Percentiles rank a stretch among this genome's conserved stretches.
Conservation (phyloP, 2,888 invertebrate species). For the Archaeoteleia sp. region DNA sequence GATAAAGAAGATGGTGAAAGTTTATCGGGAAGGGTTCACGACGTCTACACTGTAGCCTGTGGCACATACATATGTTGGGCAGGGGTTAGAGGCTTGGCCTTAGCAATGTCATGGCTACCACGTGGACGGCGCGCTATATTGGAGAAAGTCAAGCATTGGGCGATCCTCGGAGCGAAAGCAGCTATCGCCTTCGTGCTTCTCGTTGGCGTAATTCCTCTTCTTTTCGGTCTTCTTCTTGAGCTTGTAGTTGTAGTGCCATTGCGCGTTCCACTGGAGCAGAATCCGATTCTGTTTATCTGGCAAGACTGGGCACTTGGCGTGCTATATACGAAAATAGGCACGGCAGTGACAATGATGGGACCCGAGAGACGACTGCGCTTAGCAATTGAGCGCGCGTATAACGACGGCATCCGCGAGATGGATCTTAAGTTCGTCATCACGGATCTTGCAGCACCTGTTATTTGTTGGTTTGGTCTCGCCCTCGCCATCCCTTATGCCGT, state of each 20-base stretch:
- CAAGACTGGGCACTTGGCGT: slow-evolving; percentile 98
- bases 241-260: slow-evolving; percentile 94
- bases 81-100: slow-evolving; percentile 86
- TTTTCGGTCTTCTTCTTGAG: slow-evolving; percentile 94
- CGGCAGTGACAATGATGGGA: slow-evolving; percentile 98
- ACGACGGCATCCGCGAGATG: slow-evolving; percentile 95
- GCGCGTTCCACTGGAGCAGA: slow-evolving; percentile 92
- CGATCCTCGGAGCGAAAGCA: slow-evolving; percentile 83
- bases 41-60: slow-evolving; percentile 95
- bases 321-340: slow-evolving; percentile 97
- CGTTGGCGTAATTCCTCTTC: slow-evolving; percentile 91
- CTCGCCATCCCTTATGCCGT: slow-evolving; percentile 95
- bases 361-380: slow-evolving; percentile 96
- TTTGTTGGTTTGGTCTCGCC: slow-evolving; percentile 90
- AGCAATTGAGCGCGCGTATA: slow-evolving; percentile 94
- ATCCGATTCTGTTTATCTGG: slow-evolving; percentile 91
- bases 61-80: slow-evolving; percentile 97
- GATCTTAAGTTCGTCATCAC: slow-evolving; percentile 89
- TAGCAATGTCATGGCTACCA: slow-evolving; percentile 91
- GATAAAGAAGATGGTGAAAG: slow-evolving; percentile 57
- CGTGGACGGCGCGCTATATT: slow-evolving; percentile 88
- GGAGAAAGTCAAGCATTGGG: slow-evolving; percentile 84
- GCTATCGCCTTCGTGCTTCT: slow-evolving; percentile 86
- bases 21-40: slow-evolving; percentile 86
- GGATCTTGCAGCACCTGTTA: slow-evolving; percentile 92